Evolutionary conservation across 2,888 invertebrate genomes (phyloP), one percentile per base, ranked within the genome.

Genomic region (Torymus aiolomorphi): DNA sequence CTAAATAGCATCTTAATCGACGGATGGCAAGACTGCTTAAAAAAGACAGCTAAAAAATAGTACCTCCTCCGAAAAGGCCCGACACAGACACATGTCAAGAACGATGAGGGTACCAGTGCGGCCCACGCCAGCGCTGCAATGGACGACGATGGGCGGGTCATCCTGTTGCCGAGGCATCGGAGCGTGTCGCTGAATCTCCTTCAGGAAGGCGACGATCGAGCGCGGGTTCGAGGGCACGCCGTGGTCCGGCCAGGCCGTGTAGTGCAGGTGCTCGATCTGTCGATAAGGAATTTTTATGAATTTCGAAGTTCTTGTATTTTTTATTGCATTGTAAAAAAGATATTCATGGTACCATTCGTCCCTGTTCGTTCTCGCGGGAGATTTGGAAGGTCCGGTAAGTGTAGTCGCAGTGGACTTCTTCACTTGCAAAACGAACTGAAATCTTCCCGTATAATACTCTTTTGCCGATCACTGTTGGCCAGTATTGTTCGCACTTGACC

Each of bases 51-150:
- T 42, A 42, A 10, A 5, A 42, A 42, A 52, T 52, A 24, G 18
- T 69, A 87, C 85, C 52, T 89, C 88, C 83, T 91, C 91, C 13
- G 87, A 86, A 0, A 90, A 89, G 2, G 91, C 91, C 89, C 91
- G 91, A 74, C 92, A 90, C 57, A 93, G 85, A 82, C 92, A 91
- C 73, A 92, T 91, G 84, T 94, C 93, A 80, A 92, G 91, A n/a
- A 93, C 89, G 73, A 93, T 92, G 42, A 93, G 91, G 0, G 93
- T 93, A 12, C 94, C 94, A 10, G 94, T 93, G 82, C 93, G 89
- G 1, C 93, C 93, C 20, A 93, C 92, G 2, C 94, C 93, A 77
- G 93, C 93, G 87, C 93, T 93, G 89, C 93, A 93, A 84, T 93
- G 93, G 0, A 93, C 91, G 3, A 92, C 87, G 4, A 92, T 88